Percentiles rank a stretch among this genome's conserved stretches.
Conservation (phyloP, 2,888 invertebrate species). For the Bursaphelenchus okinawaensis region DNA sequence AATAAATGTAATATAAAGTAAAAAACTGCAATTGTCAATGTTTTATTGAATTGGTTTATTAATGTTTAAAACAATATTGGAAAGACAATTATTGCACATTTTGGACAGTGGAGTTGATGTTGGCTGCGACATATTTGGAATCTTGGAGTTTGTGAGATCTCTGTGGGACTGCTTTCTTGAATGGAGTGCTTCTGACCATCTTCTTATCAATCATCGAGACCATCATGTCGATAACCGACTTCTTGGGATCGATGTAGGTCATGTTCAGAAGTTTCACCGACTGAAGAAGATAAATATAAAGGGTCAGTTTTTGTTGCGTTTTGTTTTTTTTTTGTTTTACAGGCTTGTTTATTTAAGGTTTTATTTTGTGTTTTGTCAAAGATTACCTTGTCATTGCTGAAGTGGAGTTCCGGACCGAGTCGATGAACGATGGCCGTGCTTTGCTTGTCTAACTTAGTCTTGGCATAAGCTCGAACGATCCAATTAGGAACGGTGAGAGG, state of each 20-base stretch:
- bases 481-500: slow-evolving; percentile 59
- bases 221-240: slow-evolving; percentile 61
- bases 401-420: slow-evolving; percentile 43
- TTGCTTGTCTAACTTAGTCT: slow-evolving; percentile 60
- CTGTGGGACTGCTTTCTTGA: background rate
- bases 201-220: slow-evolving; percentile 20
- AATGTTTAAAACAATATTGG: no score
- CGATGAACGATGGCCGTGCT: slow-evolving; percentile 53
- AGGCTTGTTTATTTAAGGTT: no score
- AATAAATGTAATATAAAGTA: no score
- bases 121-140: background rate
- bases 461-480: slow-evolving; percentile 57
- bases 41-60: no score
- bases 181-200: slow-evolving; percentile 14
- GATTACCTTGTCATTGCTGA: slow-evolving; percentile 57
- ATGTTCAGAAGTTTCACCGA: slow-evolving; percentile 61
- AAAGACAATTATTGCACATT: background rate
- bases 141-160: background rate
- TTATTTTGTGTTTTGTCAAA: no score
- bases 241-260: slow-evolving; percentile 59
- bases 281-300: slow-evolving; percentile 38
- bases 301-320: no score
- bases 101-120: background rate
- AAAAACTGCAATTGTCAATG: no score
- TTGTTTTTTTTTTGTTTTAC: no score